Conservation (phyloP, 2,797 vertebrate species). For the Poecilia picta region DNA sequence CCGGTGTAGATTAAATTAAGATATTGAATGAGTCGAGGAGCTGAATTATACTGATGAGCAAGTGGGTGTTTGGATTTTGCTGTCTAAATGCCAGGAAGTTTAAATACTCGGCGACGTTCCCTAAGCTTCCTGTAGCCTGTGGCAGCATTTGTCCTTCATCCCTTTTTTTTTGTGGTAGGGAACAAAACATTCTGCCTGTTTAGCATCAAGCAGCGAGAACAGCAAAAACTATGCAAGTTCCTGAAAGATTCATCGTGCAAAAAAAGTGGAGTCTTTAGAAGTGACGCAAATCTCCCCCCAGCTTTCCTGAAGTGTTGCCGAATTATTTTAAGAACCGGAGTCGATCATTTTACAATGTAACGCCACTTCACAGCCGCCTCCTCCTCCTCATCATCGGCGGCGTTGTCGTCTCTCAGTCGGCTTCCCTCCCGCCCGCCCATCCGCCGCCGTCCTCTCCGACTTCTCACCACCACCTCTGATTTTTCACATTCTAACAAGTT, state of each 20-base stretch:
- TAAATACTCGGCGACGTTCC: slow-evolving; percentile 59
- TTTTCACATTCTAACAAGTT: slow-evolving; percentile 25
- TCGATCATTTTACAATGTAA: slow-evolving; percentile 34
- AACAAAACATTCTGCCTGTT: slow-evolving; percentile 43
- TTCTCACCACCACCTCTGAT: slow-evolving; percentile 33
- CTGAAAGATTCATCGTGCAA: background rate
- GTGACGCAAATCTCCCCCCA: slow-evolving; percentile 17
- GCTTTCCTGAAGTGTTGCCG: slow-evolving; percentile 25
- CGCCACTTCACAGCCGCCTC: slow-evolving; percentile 42
- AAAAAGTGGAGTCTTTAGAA: background rate
- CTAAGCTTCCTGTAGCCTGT: slow-evolving; percentile 59
- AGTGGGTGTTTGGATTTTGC: slow-evolving; percentile 32
- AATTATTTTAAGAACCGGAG: slow-evolving; percentile 55
- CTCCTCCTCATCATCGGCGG: slow-evolving; percentile 50
- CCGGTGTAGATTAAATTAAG: slow-evolving; percentile 83
- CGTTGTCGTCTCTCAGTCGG: slow-evolving; percentile 27
- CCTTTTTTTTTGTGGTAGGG: slow-evolving; percentile 37
- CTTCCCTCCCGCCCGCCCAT: background rate
- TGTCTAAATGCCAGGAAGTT: slow-evolving; percentile 61
- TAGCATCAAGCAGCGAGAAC: slow-evolving; percentile 33
- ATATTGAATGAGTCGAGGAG: slow-evolving; percentile 58
- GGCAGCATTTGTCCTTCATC: slow-evolving; percentile 65
- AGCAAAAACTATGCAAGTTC: background rate
- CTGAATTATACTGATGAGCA: slow-evolving; percentile 62
- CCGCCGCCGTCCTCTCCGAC: slow-evolving; percentile 10